Percentiles rank a stretch among this genome's conserved stretches.
Evolutionary conservation across 37 sponge, comb jelly and placozoan genomes (phyloP).

Genomic region (Hexactinellida sp.): DNA sequence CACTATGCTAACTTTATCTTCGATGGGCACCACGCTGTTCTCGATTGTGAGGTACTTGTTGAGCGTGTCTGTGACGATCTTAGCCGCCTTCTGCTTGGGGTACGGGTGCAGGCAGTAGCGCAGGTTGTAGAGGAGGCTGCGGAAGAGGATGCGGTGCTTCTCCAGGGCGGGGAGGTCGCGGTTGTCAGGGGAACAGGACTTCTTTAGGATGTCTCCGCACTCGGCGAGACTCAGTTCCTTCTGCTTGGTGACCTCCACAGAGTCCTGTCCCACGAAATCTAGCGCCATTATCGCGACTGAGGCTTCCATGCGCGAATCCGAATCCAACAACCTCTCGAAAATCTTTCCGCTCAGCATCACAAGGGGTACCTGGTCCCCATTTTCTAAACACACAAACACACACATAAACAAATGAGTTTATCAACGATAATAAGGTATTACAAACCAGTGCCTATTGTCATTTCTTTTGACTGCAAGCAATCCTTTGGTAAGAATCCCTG

Average conservation of each 20-base stretch:
- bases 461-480: not conserved
- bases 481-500: constrained; percentile 1
- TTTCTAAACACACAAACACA: not conserved
- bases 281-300: constrained; percentile 2
- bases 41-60: constrained; percentile 73
- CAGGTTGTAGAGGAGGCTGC: not conserved
- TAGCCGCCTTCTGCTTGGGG: constrained; percentile 94
- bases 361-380: not conserved
- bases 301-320: not conserved
- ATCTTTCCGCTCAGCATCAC: not conserved
- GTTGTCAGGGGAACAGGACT: constrained; percentile 5
- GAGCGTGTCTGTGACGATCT: constrained; percentile 75
- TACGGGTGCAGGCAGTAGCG: constrained; percentile 35
- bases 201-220: not conserved
- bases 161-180: not conserved
- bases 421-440: not conserved
- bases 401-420: not conserved
- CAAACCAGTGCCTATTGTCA: not conserved
- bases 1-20: constrained; percentile 5
- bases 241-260: not conserved
- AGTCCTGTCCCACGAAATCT: not conserved
- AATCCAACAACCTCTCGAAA: not conserved
- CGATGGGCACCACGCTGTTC: not conserved
- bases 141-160: not conserved
- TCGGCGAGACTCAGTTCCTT: constrained; percentile 16